Evolutionary conservation across 2,113 vertebrate species (phyloP), one percentile per base, ranked within the genome.

Genomic region (Sitta europaea): DNA sequence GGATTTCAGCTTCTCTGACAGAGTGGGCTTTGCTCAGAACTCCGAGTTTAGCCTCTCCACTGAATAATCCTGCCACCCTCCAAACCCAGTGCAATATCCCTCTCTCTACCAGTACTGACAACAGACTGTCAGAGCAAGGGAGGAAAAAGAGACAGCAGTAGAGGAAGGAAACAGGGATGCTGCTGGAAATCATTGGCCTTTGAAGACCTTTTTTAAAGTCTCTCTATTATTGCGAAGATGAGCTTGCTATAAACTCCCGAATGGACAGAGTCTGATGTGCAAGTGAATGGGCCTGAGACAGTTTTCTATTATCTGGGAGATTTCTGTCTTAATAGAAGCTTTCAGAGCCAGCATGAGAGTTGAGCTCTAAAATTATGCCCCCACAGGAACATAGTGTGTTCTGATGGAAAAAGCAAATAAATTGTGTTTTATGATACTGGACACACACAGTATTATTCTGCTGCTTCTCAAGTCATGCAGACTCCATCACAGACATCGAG

Each of bases 261-360:
- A 76, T 66, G 51, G 70, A 93, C 82, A n/a, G 80, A 78, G 82
- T 31, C 55, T 67, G 90, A 93, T 55, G 63, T 86, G 48, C 59
- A 76, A 47, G 57, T 88, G 92, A 92, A 92, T 63, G 45, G 54
- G 27, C 55, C 27, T 55, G 33, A 73, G 81, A 91, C 50, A 63
- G 75, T 90, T 94, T 96, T 94, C 88, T 92, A 66, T 96, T 95
- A 92, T 73, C 87, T 96, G 55, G 29, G 79, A 88, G 79, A 94
- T 88, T 93, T 90, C 75, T 92, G 86, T 94, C 86, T 94, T 93
- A 86, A 97, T 83, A 83, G 92, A 93, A 90, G 82, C 72, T 93
- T 92, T 96, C 90, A 78, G 53, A 92, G 86, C 43, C 73, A 81
- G 82, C 36, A 25, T 35, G 86, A 88, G 65, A 45, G 61, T 50